Conservation (phyloP, 2,113 vertebrate genomes). For the Pagrus major region DNA sequence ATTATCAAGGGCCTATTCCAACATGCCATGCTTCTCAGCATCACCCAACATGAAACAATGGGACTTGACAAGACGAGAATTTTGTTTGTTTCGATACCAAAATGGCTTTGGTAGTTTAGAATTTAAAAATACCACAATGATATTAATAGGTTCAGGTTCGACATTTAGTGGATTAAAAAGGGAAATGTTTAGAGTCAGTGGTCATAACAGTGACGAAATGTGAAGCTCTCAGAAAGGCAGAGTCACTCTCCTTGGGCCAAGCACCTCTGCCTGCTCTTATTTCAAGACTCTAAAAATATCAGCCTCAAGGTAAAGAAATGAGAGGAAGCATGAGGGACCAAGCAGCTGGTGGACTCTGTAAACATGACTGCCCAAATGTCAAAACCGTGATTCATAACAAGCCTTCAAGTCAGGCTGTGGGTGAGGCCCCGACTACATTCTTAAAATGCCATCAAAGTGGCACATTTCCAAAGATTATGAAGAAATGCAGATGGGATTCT, state of each 20-base stretch:
- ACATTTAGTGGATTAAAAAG: not conserved
- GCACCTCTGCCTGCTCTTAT: conserved; percentile 63
- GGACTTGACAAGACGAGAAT: too few relatives aligned
- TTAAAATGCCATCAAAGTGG: conserved; percentile 6
- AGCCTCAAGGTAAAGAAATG: conserved; percentile 46
- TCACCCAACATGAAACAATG: not conserved
- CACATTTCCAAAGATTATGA: not conserved
- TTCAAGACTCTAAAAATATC: conserved; percentile 81
- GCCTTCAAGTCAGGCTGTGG: not conserved
- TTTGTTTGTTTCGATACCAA: too few relatives aligned
- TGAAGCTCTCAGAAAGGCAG: conserved; percentile 50
- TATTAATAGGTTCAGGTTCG: accelerated
- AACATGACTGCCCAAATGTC: conserved; percentile 54
- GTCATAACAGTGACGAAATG: not conserved
- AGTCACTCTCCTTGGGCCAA: conserved; percentile 35
- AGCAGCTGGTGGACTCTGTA: conserved; percentile 61
- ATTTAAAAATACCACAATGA: not conserved
- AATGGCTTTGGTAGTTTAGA: too few relatives aligned
- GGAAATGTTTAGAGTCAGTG: not conserved
- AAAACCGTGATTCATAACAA: conserved; percentile 47
- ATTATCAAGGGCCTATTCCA: too few relatives aligned
- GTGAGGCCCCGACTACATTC: not conserved
- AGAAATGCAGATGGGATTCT: not conserved
- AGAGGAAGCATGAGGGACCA: conserved; percentile 31
- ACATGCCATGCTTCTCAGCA: not conserved